Percentiles rank a stretch among this genome's conserved stretches.
Evolutionary conservation across 2,797 vertebrate genomes (phyloP).

Genomic region (Podargus strigoides): DNA sequence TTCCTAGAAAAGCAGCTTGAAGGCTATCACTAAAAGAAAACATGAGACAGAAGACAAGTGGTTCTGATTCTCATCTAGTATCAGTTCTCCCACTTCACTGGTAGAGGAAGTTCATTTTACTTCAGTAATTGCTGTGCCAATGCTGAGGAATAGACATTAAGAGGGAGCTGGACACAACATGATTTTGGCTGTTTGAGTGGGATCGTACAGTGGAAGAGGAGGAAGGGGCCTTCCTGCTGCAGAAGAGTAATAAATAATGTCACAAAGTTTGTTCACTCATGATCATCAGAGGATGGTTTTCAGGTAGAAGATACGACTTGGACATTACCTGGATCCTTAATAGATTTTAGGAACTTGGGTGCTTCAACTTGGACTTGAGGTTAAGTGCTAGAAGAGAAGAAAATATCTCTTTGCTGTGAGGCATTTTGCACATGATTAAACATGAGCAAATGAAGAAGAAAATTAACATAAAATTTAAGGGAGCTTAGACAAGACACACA

Average conservation of each 20-base stretch:
- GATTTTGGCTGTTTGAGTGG: not conserved
- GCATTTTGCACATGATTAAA: not conserved
- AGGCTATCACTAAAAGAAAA: not conserved
- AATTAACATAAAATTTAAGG: not conserved
- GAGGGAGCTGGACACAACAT: not conserved
- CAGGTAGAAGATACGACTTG: not conserved
- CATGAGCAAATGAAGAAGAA: not conserved
- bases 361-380: not conserved
- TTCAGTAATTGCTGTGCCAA: not conserved
- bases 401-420: not conserved
- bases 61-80: not conserved
- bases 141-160: not conserved
- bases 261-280: not conserved
- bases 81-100: not conserved
- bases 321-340: not conserved
- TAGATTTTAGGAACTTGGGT: not conserved
- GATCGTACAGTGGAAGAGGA: not conserved
- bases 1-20: not conserved
- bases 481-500: not conserved
- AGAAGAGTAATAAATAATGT: not conserved
- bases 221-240: not conserved
- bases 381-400: not conserved
- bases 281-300: not conserved
- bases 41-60: not conserved
- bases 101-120: not conserved